A percentile compares a stretch with the other conserved stretches of the same genome.
Conservation (phyloP, 2,888 invertebrate species). For the Imbricaverruca yamaguchii region DNA sequence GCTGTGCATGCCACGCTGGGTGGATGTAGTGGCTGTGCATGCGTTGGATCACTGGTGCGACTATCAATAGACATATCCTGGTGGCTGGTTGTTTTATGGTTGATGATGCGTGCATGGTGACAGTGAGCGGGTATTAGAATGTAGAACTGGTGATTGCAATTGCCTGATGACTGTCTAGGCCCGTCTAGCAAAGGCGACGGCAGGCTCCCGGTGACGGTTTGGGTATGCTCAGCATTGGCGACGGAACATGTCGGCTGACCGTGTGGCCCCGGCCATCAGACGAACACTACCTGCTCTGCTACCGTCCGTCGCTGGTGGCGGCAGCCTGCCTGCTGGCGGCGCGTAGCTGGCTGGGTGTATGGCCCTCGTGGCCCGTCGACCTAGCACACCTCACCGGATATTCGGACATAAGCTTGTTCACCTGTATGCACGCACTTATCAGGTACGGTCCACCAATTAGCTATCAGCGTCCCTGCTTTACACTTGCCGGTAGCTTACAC, state of each 20-base stretch:
- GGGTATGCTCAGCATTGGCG: neutral
- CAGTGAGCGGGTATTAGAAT: too few species aligned
- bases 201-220: neutral
- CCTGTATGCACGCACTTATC: neutral
- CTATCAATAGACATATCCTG: too few species aligned
- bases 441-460: neutral
- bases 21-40: too few species aligned
- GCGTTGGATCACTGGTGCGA: too few species aligned
- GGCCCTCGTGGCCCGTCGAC: neutral
- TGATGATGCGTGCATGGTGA: too few species aligned
- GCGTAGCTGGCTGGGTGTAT: neutral
- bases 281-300: neutral
- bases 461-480: neutral
- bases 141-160: too few species aligned
- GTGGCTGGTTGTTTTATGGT: too few species aligned
- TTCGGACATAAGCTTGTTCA: neutral
- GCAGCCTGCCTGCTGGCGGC: constrained; percentile 11
- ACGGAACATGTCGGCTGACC: neutral
- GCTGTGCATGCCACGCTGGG: too few species aligned
- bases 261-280: neutral
- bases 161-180: too few species aligned
- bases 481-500: neutral
- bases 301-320: constrained; percentile 1
- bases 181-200: neutral
- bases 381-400: neutral